These are phyloP conservation scores for Orthosia gracilis DNA, from an alignment of 2,888 invertebrate genomes.

Conservation along the genomic window DNA sequence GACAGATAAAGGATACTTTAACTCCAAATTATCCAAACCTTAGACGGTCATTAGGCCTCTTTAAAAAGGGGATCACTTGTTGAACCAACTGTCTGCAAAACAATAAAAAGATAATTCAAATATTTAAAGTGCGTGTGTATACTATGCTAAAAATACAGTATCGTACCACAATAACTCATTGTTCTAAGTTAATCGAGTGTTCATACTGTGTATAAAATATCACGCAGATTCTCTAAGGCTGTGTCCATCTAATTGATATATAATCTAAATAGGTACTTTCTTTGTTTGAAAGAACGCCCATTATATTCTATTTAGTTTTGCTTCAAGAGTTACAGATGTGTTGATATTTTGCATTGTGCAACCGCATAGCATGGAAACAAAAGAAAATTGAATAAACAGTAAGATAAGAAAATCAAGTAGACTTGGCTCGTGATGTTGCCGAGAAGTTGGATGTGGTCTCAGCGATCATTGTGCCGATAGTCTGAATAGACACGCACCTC, in stretches of 20 bases:
- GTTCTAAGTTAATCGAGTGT: conserved; percentile 52
- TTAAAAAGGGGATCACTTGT: too few species aligned
- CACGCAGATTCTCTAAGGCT: background rate
- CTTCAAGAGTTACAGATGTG: conserved; percentile 41
- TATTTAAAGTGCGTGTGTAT: conserved; percentile 2
- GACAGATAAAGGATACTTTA: too few species aligned
- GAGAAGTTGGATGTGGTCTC: background rate
- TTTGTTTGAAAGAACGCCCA: conserved; percentile 46
- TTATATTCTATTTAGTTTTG: conserved; percentile 61
- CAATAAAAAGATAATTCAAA: background rate
- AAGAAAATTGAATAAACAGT: conserved; percentile 6
- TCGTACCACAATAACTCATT: conserved; percentile 34
- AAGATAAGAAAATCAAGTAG: background rate
- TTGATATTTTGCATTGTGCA: conserved; percentile 27
- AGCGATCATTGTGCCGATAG: background rate
- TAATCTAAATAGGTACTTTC: conserved; percentile 55
- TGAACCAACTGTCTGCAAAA: background rate
- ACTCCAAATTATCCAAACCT: background rate
- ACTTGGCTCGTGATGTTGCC: background rate
- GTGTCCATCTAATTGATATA: conserved; percentile 30
- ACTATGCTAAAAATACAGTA: conserved; percentile 3
- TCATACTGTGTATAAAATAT: conserved; percentile 14
- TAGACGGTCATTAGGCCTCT: background rate
- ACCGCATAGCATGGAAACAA: background rate
- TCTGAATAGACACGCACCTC: background rate